Evolutionary conservation across 2,113 vertebrate species (phyloP).

Genomic region (Typhlomys cinereus): DNA sequence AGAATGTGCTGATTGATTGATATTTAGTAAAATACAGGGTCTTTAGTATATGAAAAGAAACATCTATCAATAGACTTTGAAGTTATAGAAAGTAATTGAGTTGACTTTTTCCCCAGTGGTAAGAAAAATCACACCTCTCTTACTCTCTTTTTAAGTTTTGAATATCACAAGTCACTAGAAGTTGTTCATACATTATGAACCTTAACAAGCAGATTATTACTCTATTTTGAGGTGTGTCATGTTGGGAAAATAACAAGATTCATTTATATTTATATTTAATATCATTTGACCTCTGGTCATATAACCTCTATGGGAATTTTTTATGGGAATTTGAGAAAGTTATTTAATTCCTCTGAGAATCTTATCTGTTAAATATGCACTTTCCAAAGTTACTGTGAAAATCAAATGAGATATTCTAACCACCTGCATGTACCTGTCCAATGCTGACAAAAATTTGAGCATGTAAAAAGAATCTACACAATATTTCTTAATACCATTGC

Average conservation of each 20-base stretch:
- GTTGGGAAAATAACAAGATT: neutral
- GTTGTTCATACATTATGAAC: neutral
- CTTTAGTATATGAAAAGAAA: neutral
- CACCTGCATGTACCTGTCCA: neutral
- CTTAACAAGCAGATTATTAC: neutral
- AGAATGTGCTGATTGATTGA: neutral
- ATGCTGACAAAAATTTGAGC: neutral
- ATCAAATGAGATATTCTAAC: neutral
- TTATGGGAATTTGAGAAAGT: neutral
- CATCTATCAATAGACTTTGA: neutral
- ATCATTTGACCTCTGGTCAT: neutral
- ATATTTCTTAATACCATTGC: neutral
- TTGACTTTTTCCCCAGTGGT: neutral
- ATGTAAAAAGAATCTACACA: neutral
- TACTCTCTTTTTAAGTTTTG: constrained; percentile 26
- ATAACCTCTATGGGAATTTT: neutral
- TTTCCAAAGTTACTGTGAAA: neutral
- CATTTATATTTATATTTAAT: constrained; percentile 11
- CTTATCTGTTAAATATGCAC: neutral
- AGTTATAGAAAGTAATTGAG: neutral
- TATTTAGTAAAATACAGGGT: neutral
- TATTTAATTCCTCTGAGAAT: neutral
- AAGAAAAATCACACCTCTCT: neutral
- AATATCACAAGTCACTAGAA: neutral
- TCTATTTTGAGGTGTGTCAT: neutral